phyloP scores from a whole-genome alignment of 2,113 vertebrate species.

The Melanotaenia duboulayi region DNA sequence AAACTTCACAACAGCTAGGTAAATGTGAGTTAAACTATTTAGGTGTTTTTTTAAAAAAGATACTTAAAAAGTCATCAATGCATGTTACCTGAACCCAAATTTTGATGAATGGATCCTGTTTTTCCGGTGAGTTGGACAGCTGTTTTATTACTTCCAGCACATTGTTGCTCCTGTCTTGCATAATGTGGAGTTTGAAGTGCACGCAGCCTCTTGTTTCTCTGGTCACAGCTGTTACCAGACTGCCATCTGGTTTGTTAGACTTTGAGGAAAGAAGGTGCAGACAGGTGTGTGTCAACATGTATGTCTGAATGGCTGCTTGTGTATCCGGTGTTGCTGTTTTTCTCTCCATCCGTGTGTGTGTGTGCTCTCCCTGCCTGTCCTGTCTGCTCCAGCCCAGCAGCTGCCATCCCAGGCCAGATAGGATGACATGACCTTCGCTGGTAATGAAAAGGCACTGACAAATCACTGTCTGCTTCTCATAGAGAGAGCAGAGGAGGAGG shows the following conservation, averaged over 20 bases:
- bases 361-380: slow-evolving; percentile 37
- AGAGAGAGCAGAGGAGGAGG: slow-evolving; percentile 40
- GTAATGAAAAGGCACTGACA: slow-evolving; percentile 79
- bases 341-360: slow-evolving; percentile 24
- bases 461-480: slow-evolving; percentile 72
- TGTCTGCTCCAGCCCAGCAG: slow-evolving; percentile 60
- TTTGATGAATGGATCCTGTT: not conserved
- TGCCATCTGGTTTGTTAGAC: slow-evolving; percentile 52
- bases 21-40: slow-evolving; percentile 26
- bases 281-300: slow-evolving; percentile 50
- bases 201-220: slow-evolving; percentile 26
- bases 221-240: slow-evolving; percentile 65
- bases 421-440: slow-evolving; percentile 72
- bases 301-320: slow-evolving; percentile 46
- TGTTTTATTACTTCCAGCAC: not conserved
- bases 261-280: slow-evolving; percentile 50
- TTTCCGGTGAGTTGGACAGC: slow-evolving; percentile 2
- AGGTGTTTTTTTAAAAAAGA: not conserved
- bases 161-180: slow-evolving; percentile 15
- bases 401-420: slow-evolving; percentile 76
- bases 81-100: slow-evolving; percentile 16
- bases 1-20: slow-evolving; percentile 24
- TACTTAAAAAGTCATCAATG: not conserved
- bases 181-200: slow-evolving; percentile 28
- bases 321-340: slow-evolving; percentile 26